These are phyloP conservation scores for Selenia dentaria DNA, from an alignment of 2,888 invertebrate species.

Conservation along the genomic window DNA sequence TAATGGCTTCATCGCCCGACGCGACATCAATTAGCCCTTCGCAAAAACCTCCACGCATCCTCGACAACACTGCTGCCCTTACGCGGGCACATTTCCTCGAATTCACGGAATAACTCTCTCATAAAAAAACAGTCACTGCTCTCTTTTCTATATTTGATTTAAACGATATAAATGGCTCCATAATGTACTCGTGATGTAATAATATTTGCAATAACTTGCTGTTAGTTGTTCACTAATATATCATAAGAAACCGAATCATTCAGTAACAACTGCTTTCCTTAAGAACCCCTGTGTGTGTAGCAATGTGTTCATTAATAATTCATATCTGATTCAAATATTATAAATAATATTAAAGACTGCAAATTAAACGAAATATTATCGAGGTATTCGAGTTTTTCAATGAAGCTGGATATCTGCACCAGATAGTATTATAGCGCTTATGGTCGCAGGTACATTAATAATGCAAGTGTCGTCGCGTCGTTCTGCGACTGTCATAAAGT, in stretches of 20 bases:
- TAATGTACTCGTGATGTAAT: too few relatives aligned
- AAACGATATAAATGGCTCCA: too few relatives aligned
- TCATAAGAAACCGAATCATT: neutral
- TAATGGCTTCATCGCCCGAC: constrained; percentile 26
- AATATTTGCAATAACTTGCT: too few relatives aligned
- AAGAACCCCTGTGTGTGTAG: neutral
- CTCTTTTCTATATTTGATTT: too few relatives aligned
- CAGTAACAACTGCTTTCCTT: neutral
- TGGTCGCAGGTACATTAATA: constrained; percentile 12
- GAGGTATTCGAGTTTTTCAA: constrained; percentile 2
- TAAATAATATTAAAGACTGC: constrained; percentile 7
- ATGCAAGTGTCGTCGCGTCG: constrained; percentile 23
- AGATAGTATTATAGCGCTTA: neutral
- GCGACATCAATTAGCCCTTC: constrained; percentile 14
- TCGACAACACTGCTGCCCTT: neutral
- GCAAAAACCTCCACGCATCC: constrained; percentile 16
- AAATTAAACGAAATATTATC: neutral
- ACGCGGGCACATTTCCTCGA: neutral
- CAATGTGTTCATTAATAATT: constrained; percentile 18
- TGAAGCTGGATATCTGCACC: constrained; percentile 1
- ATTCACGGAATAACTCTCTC: neutral
- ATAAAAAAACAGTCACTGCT: too few relatives aligned
- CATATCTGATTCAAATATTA: constrained; percentile 4
- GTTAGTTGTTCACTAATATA: too few relatives aligned
- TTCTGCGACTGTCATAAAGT: constrained; percentile 9